Conservation (phyloP, 2,113 vertebrate species). For the Gasterosteus nipponicus region DNA sequence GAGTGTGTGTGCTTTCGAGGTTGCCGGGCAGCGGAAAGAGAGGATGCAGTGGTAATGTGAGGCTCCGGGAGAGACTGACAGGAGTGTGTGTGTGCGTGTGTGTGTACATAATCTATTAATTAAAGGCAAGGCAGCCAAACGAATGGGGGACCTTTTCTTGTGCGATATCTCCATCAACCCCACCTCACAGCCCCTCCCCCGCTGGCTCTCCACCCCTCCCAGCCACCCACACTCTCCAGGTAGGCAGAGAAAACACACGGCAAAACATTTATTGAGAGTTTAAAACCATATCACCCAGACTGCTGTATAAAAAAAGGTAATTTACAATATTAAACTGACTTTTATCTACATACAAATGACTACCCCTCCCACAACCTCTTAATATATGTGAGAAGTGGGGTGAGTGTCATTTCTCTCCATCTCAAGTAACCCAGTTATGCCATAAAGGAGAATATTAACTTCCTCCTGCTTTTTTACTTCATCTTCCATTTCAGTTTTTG, state of each 20-base stretch:
- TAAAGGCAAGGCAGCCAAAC: constrained; percentile 84
- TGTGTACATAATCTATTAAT: constrained; percentile 96
- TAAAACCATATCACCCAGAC: constrained; percentile 75
- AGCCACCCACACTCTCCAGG: constrained; percentile 33
- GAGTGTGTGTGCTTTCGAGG: constrained; percentile 14
- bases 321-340: constrained; percentile 80
- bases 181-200: constrained; percentile 32
- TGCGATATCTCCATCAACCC: constrained; percentile 72
- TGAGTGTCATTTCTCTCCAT: constrained; percentile 26
- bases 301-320: constrained; percentile 75
- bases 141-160: constrained; percentile 78
- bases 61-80: constrained; percentile 86
- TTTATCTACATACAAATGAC: constrained; percentile 82
- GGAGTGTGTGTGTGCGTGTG: constrained; percentile 90
- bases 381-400: constrained; percentile 64
- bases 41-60: constrained; percentile 90
- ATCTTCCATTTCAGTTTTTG: constrained; percentile 30
- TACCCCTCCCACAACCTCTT: constrained; percentile 55
- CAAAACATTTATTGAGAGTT: constrained; percentile 74
- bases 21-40: constrained; percentile 79
- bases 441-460: constrained; percentile 64
- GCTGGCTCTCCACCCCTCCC: not conserved
- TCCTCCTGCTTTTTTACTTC: constrained; percentile 11
- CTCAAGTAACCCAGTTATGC: constrained; percentile 63
- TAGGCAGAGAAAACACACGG: constrained; percentile 50